phyloP scores from a whole-genome alignment of 2,888 invertebrate genomes.

The Acleris literana region DNA sequence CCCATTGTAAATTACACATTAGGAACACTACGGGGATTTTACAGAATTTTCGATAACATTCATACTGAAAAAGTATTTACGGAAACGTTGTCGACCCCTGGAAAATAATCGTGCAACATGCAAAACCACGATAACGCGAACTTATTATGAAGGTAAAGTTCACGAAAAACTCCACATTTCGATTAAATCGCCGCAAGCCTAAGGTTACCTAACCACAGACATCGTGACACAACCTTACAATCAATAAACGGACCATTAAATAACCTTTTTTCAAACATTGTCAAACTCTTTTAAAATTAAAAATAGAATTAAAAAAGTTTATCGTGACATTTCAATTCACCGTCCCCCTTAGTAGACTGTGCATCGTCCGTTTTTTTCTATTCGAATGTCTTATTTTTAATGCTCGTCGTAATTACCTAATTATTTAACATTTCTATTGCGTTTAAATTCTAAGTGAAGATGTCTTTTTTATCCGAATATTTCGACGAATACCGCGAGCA shows the following conservation, averaged over 20 bases:
- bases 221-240: not conserved
- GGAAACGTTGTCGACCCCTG: conserved; percentile 58
- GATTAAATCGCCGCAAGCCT: conserved; percentile 37
- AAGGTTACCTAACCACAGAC: not conserved
- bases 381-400: too few species aligned
- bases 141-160: conserved; percentile 65
- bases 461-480: conserved; percentile 80
- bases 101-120: conserved; percentile 60
- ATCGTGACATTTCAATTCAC: too few species aligned
- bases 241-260: too few species aligned
- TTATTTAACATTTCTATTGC: not conserved
- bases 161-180: conserved; percentile 45
- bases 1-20: too few species aligned
- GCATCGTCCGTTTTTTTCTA: too few species aligned
- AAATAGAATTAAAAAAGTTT: too few species aligned
- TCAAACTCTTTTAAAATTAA: too few species aligned
- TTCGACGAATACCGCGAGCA: conserved; percentile 73
- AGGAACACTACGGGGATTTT: too few species aligned
- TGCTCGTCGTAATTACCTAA: not conserved
- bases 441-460: conserved; percentile 43
- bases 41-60: too few species aligned
- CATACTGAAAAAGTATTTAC: not conserved
- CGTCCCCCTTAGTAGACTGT: too few species aligned
- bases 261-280: too few species aligned
- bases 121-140: conserved; percentile 70